A percentile compares a stretch with the other conserved stretches of the same genome.
phyloP scores from a whole-genome alignment of 2,113 vertebrate species.

The Myotis brandtii region DNA sequence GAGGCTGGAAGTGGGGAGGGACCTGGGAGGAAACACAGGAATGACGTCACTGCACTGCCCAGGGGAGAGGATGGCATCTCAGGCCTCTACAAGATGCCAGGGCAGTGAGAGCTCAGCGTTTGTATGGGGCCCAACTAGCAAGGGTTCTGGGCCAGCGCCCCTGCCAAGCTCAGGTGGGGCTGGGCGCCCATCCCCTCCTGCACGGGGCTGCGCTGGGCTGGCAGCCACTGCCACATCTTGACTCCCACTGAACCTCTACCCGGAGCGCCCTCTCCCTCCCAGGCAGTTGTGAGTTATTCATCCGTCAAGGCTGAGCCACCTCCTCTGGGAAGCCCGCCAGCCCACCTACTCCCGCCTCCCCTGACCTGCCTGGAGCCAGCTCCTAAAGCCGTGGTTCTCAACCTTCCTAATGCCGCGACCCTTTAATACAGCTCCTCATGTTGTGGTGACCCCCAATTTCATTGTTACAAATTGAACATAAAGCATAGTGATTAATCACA shows the following conservation, averaged over 20 bases:
- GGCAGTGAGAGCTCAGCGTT: background rate
- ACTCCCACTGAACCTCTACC: background rate
- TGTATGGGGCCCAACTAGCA: background rate
- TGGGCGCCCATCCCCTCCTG: background rate
- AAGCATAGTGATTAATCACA: too few species aligned
- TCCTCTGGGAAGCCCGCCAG: background rate
- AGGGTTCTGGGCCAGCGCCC: background rate
- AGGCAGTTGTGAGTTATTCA: background rate
- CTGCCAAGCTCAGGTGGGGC: background rate
- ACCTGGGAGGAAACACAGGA: background rate
- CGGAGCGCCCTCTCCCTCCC: background rate
- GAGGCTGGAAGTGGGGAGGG: background rate
- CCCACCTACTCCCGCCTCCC: background rate
- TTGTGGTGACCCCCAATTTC: too few species aligned
- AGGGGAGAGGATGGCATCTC: background rate
- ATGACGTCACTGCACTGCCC: fast-evolving
- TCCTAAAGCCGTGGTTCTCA: too few species aligned
- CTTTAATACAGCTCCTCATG: too few species aligned
- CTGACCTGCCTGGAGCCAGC: background rate
- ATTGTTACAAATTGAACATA: too few species aligned
- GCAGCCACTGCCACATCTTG: background rate
- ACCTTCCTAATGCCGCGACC: too few species aligned
- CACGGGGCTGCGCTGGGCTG: fast-evolving
- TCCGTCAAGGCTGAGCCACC: background rate
- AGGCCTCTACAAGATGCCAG: background rate